These are phyloP conservation scores for Halcyon chelicuti DNA, from an alignment of 2,797 vertebrate species.

Conservation along the genomic window DNA sequence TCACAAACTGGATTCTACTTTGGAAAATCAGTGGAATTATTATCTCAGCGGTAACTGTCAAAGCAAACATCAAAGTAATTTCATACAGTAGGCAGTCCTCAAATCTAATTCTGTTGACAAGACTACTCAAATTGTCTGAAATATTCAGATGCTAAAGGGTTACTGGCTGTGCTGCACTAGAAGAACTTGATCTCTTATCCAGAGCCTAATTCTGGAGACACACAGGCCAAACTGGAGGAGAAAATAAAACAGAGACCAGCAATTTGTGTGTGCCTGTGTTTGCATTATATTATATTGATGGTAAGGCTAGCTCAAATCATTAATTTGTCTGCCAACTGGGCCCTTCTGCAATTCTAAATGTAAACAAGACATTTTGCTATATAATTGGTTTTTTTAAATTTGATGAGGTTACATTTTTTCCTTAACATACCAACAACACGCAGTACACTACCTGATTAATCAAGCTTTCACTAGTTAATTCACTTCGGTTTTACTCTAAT, in stretches of 20 bases:
- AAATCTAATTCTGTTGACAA: neutral
- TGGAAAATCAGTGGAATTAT: neutral
- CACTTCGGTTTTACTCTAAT: neutral
- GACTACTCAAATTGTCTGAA: neutral
- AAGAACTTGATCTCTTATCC: neutral
- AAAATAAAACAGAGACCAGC: neutral
- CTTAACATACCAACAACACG: neutral
- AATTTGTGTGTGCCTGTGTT: neutral
- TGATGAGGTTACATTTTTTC: neutral
- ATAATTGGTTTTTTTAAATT: neutral
- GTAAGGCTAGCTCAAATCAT: neutral
- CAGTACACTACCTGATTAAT: neutral
- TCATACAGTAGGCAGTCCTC: neutral
- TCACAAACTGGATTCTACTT: neutral
- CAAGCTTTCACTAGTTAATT: neutral
- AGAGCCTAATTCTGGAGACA: neutral
- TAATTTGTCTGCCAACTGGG: neutral
- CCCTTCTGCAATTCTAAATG: neutral
- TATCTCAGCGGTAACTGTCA: neutral
- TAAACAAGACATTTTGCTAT: neutral
- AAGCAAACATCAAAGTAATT: neutral
- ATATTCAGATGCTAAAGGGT: neutral
- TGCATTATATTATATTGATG: neutral
- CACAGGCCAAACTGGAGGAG: neutral
- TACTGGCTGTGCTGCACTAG: neutral